Evolutionary conservation across 2,888 invertebrate genomes (phyloP).

Genomic region (Ptilodon capucinus): DNA sequence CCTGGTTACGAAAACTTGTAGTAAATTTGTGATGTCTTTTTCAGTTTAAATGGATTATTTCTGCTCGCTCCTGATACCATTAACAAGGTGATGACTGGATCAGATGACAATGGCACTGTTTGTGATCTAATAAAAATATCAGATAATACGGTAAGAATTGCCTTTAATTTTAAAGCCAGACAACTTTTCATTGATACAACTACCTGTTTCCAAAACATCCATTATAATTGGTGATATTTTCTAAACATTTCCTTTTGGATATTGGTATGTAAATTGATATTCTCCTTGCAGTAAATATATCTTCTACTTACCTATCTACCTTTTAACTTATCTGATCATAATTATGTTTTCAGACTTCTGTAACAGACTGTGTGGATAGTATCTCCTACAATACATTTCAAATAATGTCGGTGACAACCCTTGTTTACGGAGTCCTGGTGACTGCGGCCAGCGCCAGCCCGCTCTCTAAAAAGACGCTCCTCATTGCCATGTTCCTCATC

Average conservation of each 20-base stretch:
- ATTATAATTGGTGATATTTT: no score
- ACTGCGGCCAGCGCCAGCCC: constrained; percentile 55
- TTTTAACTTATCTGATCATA: background rate
- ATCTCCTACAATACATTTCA: constrained; percentile 62
- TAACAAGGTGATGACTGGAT: constrained; percentile 57
- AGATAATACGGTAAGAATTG: constrained; percentile 47
- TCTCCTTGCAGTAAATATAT: no score
- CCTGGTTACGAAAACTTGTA: background rate
- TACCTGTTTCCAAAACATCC: no score
- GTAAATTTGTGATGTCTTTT: constrained; percentile 11
- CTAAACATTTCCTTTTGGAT: no score
- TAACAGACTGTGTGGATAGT: constrained; percentile 48
- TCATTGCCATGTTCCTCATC: constrained; percentile 54
- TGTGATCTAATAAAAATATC: constrained; percentile 53
- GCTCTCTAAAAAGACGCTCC: constrained; percentile 58
- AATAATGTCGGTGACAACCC: constrained; percentile 61
- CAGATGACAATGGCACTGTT: constrained; percentile 45
- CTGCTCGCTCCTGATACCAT: constrained; percentile 67
- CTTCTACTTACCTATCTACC: no score
- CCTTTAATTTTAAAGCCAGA: no score
- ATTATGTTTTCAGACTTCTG: constrained; percentile 44
- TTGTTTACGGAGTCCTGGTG: constrained; percentile 59
- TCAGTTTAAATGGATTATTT: constrained; percentile 67
- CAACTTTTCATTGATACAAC: no score
- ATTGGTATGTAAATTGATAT: no score